A percentile compares a stretch with the other conserved stretches of the same genome.
Conservation (phyloP, 2,113 vertebrate genomes). For the Ciconia maguari region DNA sequence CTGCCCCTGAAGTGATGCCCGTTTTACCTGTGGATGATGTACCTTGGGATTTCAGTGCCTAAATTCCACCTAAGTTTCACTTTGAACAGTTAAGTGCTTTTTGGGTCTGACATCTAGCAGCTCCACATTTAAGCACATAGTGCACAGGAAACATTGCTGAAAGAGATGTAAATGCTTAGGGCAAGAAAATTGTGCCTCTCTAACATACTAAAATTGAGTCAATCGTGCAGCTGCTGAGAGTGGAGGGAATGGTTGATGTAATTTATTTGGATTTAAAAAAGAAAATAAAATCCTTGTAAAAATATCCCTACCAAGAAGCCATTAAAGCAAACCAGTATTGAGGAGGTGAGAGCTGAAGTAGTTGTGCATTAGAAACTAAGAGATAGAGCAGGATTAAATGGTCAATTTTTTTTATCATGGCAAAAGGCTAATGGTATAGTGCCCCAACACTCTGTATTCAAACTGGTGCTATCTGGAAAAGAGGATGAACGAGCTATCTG, state of each 20-base stretch:
- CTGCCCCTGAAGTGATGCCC: neutral
- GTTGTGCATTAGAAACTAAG: neutral
- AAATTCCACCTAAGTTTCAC: neutral
- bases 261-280: constrained; percentile 12
- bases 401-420: neutral
- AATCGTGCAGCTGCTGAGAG: neutral
- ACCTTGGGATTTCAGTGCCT: neutral
- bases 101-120: neutral
- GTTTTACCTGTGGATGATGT: neutral
- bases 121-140: neutral
- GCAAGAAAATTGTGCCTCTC: constrained; percentile 8
- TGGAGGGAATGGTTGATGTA: neutral
- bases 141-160: neutral
- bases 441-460: neutral
- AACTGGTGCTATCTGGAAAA: neutral
- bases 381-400: constrained; percentile 4
- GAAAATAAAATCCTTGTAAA: neutral
- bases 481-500: neutral
- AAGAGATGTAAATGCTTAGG: neutral
- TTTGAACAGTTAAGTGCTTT: neutral
- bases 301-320: neutral
- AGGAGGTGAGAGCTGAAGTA: neutral
- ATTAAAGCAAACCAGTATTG: neutral
- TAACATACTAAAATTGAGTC: neutral
- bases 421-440: constrained; percentile 1